Percentiles rank a stretch among this genome's conserved stretches.
Evolutionary conservation across 2,797 vertebrate species (phyloP).

Genomic region (Alauda arvensis): DNA sequence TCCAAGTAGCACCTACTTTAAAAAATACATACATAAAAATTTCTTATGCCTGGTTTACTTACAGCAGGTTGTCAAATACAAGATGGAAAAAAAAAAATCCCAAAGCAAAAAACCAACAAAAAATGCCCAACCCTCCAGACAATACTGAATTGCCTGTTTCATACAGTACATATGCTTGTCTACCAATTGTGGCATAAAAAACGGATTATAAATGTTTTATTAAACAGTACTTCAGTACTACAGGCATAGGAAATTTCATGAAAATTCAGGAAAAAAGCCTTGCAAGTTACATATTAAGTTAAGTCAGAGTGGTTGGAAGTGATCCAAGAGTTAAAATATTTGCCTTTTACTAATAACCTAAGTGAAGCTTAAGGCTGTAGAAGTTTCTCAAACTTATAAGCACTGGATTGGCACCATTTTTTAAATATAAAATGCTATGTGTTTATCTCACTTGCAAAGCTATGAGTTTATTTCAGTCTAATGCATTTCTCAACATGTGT

Average conservation of each 20-base stretch:
- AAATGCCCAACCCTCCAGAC: neutral
- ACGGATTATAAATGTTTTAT: neutral
- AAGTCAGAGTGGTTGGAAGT: neutral
- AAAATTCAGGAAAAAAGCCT: neutral
- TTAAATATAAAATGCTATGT: neutral
- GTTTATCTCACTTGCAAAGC: neutral
- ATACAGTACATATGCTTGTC: neutral
- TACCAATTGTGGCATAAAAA: neutral
- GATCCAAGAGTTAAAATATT: constrained; percentile 1
- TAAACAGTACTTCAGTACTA: neutral
- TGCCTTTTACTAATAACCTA: neutral
- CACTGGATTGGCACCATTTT: neutral
- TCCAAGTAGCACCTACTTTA: constrained; percentile 33
- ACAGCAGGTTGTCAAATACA: constrained; percentile 40
- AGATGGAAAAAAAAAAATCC: neutral
- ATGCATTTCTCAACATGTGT: neutral
- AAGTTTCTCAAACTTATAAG: neutral
- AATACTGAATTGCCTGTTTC: neutral
- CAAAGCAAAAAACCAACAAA: neutral
- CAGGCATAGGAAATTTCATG: neutral
- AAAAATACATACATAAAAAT: constrained; percentile 16
- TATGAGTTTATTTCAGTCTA: neutral
- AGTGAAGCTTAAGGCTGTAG: neutral
- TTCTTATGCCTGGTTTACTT: constrained; percentile 8
- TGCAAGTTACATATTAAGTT: neutral